Evolutionary conservation across 1,140 invertebrate genomes (phyloP), one percentile per base, ranked within the genome.

Genomic region (Papilio polytes): DNA sequence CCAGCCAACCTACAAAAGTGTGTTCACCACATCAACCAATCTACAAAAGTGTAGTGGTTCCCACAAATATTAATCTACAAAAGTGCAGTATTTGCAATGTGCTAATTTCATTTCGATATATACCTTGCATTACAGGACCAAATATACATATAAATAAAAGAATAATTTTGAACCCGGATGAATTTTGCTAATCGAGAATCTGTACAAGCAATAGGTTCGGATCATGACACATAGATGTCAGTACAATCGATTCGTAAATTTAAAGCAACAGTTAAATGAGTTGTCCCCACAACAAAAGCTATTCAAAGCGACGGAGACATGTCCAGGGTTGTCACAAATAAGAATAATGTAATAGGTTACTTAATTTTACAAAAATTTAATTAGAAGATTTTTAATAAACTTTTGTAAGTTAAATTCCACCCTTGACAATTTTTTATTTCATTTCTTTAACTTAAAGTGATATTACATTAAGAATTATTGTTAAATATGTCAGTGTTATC

Each of bases 201-300:
- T 31, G 4, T 63, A 26, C 20, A 13, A 63, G 59, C 20, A 63
- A 63, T 22, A 26, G 13, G 63, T 70, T 31, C 12, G 63, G 13
- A 26, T 31, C 63, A 36, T 15, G 63, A 70, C 26, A 31, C 63
- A 26, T 8, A 70, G 59, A 31, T 12, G 59, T 63, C 63, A 12
- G 26, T 70, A 70, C 63, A 70, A 31, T 31, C 63, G 31, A 70
- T 70, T 70, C 63, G 63, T 70, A 70, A 44, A 46, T 73, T 46
- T 36, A 20, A 73, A 73, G 72, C 41, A 76, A 76, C 74, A 48
- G 74, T 76, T 46, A 76, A 76, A 76, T 76, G 46, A 76, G 74
- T 76, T 76, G 74, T 76, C 74, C 41, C 18, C 44, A 76, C 74
- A 76, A 76, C 74, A 76, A 76, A 76, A 76, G 74, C 74, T 76